Evolutionary conservation across 2,113 vertebrate genomes (phyloP).

Genomic region (Ailurus styani): DNA sequence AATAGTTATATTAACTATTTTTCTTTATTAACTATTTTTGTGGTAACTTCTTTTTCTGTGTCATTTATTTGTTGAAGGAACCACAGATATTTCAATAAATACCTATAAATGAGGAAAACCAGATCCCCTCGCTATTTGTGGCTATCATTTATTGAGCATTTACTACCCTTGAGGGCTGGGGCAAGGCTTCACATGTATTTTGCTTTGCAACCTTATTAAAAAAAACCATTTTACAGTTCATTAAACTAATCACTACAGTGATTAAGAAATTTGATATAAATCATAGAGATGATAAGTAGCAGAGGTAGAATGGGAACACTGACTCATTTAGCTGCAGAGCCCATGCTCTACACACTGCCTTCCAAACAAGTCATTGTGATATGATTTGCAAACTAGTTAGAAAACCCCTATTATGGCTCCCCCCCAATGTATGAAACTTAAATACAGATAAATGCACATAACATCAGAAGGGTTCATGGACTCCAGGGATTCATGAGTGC

Average conservation of each 20-base stretch:
- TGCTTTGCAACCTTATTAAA: background rate
- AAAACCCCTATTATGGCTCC: background rate
- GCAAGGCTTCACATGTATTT: background rate
- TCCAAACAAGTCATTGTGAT: background rate
- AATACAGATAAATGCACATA: background rate
- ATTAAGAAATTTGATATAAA: background rate
- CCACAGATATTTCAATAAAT: background rate
- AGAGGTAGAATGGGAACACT: background rate
- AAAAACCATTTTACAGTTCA: background rate
- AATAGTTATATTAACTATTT: background rate
- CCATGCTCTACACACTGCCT: background rate
- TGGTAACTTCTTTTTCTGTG: background rate
- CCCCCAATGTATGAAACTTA: background rate
- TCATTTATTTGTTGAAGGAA: constrained; percentile 8
- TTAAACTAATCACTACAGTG: background rate
- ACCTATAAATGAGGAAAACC: background rate
- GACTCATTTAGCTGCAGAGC: background rate
- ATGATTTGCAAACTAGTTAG: background rate
- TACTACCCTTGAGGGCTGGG: background rate
- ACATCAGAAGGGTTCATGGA: background rate
- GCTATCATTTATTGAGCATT: background rate
- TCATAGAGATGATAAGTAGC: background rate
- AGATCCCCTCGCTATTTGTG: background rate
- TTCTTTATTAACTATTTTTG: background rate
- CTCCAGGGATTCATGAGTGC: background rate